These are phyloP conservation scores for Phaenicophaeus curvirostris DNA, from an alignment of 2,797 vertebrate species.

Conservation along the genomic window DNA sequence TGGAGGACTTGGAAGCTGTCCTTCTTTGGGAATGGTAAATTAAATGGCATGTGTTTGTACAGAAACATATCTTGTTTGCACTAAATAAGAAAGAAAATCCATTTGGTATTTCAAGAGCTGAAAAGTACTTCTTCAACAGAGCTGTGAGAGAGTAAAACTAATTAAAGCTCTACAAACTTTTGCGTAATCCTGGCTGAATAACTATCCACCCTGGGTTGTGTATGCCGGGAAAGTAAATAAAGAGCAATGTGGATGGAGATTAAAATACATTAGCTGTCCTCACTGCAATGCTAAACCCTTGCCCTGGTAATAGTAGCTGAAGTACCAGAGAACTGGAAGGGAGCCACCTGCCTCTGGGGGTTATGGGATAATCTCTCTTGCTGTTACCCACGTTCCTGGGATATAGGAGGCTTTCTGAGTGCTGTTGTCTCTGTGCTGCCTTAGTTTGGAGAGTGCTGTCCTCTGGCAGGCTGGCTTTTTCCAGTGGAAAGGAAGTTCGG, in stretches of 20 bases:
- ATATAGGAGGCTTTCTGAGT: background rate
- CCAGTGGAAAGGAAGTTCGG: background rate
- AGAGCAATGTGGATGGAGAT: slow-evolving; percentile 50
- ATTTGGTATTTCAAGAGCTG: background rate
- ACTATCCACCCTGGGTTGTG: background rate
- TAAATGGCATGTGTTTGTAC: background rate
- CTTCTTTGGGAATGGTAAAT: background rate
- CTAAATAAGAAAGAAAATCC: background rate
- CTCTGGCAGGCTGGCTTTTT: background rate
- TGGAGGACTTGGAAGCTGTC: background rate
- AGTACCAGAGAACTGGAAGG: slow-evolving; percentile 1
- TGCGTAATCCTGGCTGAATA: background rate
- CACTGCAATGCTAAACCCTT: slow-evolving; percentile 57
- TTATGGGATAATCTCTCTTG: background rate
- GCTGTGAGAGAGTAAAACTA: background rate
- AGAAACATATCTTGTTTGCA: background rate
- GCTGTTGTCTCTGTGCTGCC: background rate
- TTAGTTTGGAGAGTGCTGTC: background rate
- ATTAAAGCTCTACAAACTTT: slow-evolving; percentile 4
- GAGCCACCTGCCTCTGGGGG: background rate
- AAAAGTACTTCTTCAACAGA: background rate
- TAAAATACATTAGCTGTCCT: slow-evolving; percentile 63
- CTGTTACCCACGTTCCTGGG: background rate
- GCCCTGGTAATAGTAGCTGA: slow-evolving; percentile 53
- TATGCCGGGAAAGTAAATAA: slow-evolving; percentile 40